Conservation (phyloP, 2,797 vertebrate genomes). For the Halcyon chelicuti region DNA sequence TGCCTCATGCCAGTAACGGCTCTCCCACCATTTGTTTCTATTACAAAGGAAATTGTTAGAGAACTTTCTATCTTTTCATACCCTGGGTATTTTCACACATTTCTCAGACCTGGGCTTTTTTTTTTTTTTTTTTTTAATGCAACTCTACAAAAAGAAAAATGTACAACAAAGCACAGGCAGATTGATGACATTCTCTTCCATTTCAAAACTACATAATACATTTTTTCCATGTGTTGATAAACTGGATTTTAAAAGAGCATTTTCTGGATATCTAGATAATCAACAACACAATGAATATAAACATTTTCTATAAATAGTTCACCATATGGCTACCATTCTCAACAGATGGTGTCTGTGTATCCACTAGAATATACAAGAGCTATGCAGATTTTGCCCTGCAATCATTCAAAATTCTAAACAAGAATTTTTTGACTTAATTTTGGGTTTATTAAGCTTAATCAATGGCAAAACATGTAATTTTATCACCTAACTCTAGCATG, state of each 20-base stretch:
- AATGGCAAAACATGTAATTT: neutral
- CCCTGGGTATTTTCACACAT: conserved; percentile 71
- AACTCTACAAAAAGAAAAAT: no score
- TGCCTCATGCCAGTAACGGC: neutral
- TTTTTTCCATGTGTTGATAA: conserved; percentile 76
- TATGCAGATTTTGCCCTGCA: conserved; percentile 60
- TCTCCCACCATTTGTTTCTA: conserved; percentile 53
- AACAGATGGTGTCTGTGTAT: conserved; percentile 85
- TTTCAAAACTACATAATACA: conserved; percentile 76
- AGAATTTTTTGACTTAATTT: conserved; percentile 4
- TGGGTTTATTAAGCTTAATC: neutral
- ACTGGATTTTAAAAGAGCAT: conserved; percentile 56
- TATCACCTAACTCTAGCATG: neutral
- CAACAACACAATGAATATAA: conserved; percentile 87
- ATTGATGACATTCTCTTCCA: conserved; percentile 28
- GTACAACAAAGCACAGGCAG: conserved; percentile 28
- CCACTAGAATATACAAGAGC: conserved; percentile 65
- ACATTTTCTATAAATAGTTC: conserved; percentile 90
- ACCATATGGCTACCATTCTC: conserved; percentile 88
- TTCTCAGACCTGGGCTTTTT: conserved; percentile 46
- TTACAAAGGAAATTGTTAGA: conserved; percentile 53
- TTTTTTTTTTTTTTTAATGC: no score
- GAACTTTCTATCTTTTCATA: conserved; percentile 64
- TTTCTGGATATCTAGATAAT: conserved; percentile 84
- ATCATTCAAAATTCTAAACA: conserved; percentile 45